Conservation (phyloP, 2,888 invertebrate genomes). For the Nycteola revayana region DNA sequence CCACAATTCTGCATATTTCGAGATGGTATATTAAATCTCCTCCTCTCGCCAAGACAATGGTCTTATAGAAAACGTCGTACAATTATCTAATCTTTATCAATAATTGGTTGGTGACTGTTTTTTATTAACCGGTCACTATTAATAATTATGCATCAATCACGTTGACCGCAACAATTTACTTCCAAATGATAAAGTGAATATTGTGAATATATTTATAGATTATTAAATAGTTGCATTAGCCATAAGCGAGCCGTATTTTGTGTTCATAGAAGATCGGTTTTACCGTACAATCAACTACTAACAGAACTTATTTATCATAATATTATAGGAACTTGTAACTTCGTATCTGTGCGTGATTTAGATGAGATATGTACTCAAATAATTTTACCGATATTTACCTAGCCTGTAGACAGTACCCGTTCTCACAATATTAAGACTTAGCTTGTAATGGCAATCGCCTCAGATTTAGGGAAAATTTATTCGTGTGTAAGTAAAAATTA, state of each 20-base stretch:
- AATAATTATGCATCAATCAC: too few relatives aligned
- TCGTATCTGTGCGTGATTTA: slow-evolving; percentile 29
- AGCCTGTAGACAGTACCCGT: slow-evolving; percentile 27
- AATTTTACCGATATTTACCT: slow-evolving; percentile 28
- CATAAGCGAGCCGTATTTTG: slow-evolving; percentile 59
- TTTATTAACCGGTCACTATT: too few relatives aligned
- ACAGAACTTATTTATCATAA: slow-evolving; percentile 45
- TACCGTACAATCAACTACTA: slow-evolving; percentile 40
- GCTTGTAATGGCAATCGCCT: slow-evolving; percentile 33
- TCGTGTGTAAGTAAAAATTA: slow-evolving; percentile 30
- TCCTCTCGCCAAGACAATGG: too few relatives aligned
- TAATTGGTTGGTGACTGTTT: too few relatives aligned
- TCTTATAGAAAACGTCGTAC: too few relatives aligned
- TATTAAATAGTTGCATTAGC: slow-evolving; percentile 48
- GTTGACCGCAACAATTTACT: too few relatives aligned
- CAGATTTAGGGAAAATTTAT: slow-evolving; percentile 33
- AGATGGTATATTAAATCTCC: too few relatives aligned
- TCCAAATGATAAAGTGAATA: slow-evolving; percentile 43
- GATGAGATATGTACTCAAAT: slow-evolving; percentile 25
- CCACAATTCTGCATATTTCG: too few relatives aligned
- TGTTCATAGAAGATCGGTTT: slow-evolving; percentile 58
- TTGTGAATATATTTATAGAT: slow-evolving; percentile 11
- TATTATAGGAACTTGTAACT: slow-evolving; percentile 32
- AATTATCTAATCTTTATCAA: too few relatives aligned
- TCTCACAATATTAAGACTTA: slow-evolving; percentile 31